These are phyloP conservation scores for Ennomos quercinarius DNA, from an alignment of 2,888 invertebrate species.

Conservation along the genomic window DNA sequence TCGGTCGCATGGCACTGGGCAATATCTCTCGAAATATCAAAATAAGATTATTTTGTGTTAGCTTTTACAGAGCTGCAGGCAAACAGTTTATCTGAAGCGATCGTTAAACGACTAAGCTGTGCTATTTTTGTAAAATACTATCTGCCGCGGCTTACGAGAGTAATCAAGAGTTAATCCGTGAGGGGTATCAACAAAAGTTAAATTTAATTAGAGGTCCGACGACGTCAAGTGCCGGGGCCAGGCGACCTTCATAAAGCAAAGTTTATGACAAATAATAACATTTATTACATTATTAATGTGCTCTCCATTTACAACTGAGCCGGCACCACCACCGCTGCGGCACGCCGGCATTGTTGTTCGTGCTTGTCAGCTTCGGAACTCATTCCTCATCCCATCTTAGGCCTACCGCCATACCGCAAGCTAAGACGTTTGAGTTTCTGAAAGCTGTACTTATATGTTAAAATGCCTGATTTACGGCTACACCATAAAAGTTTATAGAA, in stretches of 20 bases:
- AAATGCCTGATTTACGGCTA: no score
- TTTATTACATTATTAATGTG: slow-evolving; percentile 82
- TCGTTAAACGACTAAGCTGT: slow-evolving; percentile 40
- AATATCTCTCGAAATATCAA: slow-evolving; percentile 68
- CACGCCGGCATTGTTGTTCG: slow-evolving; percentile 60
- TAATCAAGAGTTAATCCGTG: slow-evolving; percentile 59
- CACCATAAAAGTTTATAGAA: no score
- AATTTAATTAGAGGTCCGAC: slow-evolving; percentile 74
- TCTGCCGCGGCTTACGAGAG: slow-evolving; percentile 52
- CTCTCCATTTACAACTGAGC: slow-evolving; percentile 74
- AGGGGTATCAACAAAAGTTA: slow-evolving; percentile 63
- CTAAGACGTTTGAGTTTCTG: not conserved
- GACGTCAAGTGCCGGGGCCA: slow-evolving; percentile 61
- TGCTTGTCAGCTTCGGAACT: slow-evolving; percentile 34
- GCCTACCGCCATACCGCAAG: not conserved
- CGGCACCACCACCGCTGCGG: slow-evolving; percentile 57
- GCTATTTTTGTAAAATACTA: slow-evolving; percentile 35
- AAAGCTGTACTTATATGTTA: no score
- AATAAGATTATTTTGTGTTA: slow-evolving; percentile 68
- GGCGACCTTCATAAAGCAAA: slow-evolving; percentile 79
- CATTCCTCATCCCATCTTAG: slow-evolving; percentile 40
- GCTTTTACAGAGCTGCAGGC: slow-evolving; percentile 50
- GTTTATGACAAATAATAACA: slow-evolving; percentile 84
- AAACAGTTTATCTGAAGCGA: slow-evolving; percentile 51
- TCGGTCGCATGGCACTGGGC: slow-evolving; percentile 56